A percentile compares a stretch with the other conserved stretches of the same genome.
Evolutionary conservation across 2,113 vertebrate genomes (phyloP).

Genomic region (Gymnogyps californianus): DNA sequence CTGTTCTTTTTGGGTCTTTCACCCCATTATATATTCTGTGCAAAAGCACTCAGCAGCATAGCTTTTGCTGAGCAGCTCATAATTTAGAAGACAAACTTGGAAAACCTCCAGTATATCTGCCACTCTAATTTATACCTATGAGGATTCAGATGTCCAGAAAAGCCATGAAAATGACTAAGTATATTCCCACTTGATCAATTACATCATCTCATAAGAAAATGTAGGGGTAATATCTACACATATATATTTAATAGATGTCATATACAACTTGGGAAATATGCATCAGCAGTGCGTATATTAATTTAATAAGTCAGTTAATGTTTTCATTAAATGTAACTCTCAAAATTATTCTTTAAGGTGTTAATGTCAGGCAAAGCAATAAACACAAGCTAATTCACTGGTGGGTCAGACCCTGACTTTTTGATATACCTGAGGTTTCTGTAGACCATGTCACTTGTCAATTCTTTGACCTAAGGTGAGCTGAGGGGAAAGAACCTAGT

Average conservation of each 20-base stretch:
- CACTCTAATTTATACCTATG: constrained; percentile 61
- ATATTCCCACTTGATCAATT: constrained; percentile 62
- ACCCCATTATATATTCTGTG: neutral
- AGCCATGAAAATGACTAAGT: constrained; percentile 34
- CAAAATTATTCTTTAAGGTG: neutral
- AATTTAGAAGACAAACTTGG: constrained; percentile 47
- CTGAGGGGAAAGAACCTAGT: neutral
- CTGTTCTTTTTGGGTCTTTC: neutral
- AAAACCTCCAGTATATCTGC: constrained; percentile 38
- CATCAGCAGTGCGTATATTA: neutral
- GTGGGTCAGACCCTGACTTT: neutral
- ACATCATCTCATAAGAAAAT: constrained; percentile 1
- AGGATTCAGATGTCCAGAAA: constrained; percentile 49
- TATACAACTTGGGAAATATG: neutral
- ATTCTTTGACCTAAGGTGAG: neutral
- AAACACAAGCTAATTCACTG: neutral
- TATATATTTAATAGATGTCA: constrained; percentile 19
- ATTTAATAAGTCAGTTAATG: neutral
- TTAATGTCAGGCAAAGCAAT: neutral
- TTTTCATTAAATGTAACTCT: constrained; percentile 11
- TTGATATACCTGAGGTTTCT: neutral
- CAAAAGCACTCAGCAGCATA: neutral
- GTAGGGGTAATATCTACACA: neutral
- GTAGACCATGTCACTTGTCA: neutral
- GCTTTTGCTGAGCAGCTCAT: neutral